Evolutionary conservation across 2,797 vertebrate species (phyloP), one percentile per base, ranked within the genome.

Genomic region (Gobionotothen gibberifrons): DNA sequence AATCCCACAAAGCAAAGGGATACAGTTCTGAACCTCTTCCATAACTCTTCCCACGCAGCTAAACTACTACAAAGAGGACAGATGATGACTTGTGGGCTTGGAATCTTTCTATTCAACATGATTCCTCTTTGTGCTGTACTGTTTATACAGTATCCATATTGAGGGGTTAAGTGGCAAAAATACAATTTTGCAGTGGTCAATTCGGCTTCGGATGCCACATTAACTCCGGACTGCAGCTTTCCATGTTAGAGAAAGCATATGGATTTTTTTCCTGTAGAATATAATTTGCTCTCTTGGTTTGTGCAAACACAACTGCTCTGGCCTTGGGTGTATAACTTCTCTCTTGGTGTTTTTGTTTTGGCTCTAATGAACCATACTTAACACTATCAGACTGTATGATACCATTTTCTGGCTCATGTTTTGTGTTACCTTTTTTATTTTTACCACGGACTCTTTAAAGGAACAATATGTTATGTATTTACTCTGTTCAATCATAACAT

Each of bases 1-100:
- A 55, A 58, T 62, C 43, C 48, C 71, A 85, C 66, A 78, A 67
- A 75, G 59, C 81, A 65, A 22, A 51, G 57, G 51, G 32, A 80
- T 74, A 78, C 61, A 78, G 73, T 44, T 29, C 17, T 79, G 64
- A 80, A 84, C 74, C 71, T 67, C 59, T 76, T 58, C 64, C 7
- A 19, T 71, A 69, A 77, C 76, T 84, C 78, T 76, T 43, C 79
- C 87, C 79, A 87, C 75, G 16, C 57, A 67, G 59, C 43, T 16
- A n/a, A 78, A 47, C 65, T 49, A 53, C 67, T 63, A 73, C 69
- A 81, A 67, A 87, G 51, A 43, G 5, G 49, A 60, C 3, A 16
- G 61, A 48, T 52, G 53, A 48, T 43, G 60, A 80, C 71, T 64
- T 69, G 21, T 60, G 40, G 53, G 70, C 53, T 13, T 17, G 22